Percentiles rank a stretch among this genome's conserved stretches.
Evolutionary conservation across 1,140 invertebrate genomes (phyloP).

Genomic region (Drosophila biarmipes): DNA sequence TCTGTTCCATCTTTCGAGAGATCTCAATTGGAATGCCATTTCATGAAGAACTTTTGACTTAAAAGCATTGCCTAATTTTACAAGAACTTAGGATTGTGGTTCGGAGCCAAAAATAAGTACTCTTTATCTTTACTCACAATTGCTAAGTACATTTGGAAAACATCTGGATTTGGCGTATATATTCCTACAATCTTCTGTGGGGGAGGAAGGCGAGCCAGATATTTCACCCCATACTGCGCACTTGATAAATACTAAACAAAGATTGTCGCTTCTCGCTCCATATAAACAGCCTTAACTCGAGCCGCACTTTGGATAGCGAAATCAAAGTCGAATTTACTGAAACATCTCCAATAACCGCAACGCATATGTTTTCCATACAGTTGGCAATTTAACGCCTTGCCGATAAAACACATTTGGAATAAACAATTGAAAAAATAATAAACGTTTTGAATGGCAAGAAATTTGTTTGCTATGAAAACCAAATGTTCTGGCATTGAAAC

Average conservation of each 20-base stretch:
- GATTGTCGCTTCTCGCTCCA: neutral
- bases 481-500: conserved; percentile 18
- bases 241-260: conserved; percentile 40
- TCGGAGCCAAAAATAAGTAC: neutral
- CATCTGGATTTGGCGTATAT: neutral
- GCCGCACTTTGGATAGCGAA: conserved; percentile 37
- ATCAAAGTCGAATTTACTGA: conserved; percentile 26
- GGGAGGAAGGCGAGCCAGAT: neutral
- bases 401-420: conserved; percentile 31
- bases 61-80: neutral
- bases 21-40: neutral
- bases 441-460: conserved; percentile 28
- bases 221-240: conserved; percentile 33
- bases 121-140: neutral
- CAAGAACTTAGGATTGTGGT: neutral
- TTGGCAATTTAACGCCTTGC: conserved; percentile 28
- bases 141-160: neutral
- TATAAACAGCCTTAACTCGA: conserved; percentile 1
- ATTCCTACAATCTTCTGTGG: neutral
- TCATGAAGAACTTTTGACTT: neutral
- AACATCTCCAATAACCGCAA: conserved; percentile 12
- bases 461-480: conserved; percentile 8
- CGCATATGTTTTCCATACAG: conserved; percentile 36
- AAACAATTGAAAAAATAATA: conserved; percentile 12
- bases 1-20: neutral